These are phyloP conservation scores for Callyntrura sp. DNA, from an alignment of 2,888 invertebrate genomes.

Conservation along the genomic window DNA sequence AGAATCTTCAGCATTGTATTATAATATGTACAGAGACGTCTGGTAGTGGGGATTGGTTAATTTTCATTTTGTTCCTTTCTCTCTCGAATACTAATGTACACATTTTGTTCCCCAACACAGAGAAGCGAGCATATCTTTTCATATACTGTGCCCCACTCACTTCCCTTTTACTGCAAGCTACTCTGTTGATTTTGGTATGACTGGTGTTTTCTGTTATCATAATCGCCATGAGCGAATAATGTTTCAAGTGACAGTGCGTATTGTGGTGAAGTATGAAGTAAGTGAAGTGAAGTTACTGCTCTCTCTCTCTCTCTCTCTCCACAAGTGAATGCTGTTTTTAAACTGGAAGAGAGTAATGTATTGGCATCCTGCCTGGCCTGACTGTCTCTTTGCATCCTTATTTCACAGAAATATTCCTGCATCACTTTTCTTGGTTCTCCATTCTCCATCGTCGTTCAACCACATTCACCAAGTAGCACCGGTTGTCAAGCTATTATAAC, in stretches of 20 bases:
- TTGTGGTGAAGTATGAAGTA: not conserved
- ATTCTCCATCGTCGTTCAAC: conserved; percentile 8
- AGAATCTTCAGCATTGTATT: not conserved
- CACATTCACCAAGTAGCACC: not conserved
- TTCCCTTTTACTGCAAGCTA: conserved; percentile 24
- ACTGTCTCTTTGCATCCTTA: conserved; percentile 53
- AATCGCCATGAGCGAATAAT: conserved; percentile 14
- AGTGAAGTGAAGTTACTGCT: not conserved
- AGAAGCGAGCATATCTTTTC: not conserved
- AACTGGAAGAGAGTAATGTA: conserved; percentile 53
- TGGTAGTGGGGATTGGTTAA: conserved; percentile 15
- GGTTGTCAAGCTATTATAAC: not conserved
- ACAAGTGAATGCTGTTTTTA: not conserved
- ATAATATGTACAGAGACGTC: not conserved
- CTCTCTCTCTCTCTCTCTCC: not conserved
- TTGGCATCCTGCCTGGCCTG: conserved; percentile 56
- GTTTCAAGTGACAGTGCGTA: conserved; percentile 36
- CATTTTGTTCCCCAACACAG: not conserved
- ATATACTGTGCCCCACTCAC: not conserved
- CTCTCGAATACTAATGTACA: conserved; percentile 15
- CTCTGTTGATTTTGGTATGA: not conserved
- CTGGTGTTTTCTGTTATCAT: not conserved
- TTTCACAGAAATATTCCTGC: conserved; percentile 26
- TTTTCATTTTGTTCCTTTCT: conserved; percentile 49
- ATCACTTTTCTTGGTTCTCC: conserved; percentile 30